Base-by-base conservation (phyloP, 92 coral and sea anemone genomes). In the Parazoanthus swiftii region DNA sequence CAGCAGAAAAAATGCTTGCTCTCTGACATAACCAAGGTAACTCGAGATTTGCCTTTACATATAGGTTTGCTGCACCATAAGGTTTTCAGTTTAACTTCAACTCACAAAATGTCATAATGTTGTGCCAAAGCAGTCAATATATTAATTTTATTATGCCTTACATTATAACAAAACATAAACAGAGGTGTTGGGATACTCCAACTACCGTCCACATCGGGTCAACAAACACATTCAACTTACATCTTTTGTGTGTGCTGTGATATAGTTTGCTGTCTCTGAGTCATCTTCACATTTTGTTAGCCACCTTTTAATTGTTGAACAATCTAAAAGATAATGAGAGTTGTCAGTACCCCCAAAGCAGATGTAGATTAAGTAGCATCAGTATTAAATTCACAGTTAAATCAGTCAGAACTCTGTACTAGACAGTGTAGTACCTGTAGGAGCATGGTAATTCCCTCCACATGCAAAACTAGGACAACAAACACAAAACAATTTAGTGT, bases 241-340 rank as follows among this genome's bases (percentile, higher is more conserved):
- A 89, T 96, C 98, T 85, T 96, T 96, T 43, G 98, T 96, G 89
- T 96, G 94, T 13, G 98, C 98, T 86, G 98, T 95, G 77, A 96
- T 96, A 82, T 96, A 96, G 89, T 96, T 95, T 11, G 98, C 98
- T 58, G 98, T 96, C 83, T 96, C 98, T 0, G 98, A 96, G 74
- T 96, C 98, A 81, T 96, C 98, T 90, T 96, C 98, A 89, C 98
- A 96, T 78, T 96, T 96, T 79, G 96, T 92, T 6, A 96, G 87
- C 98, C 98, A 96, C 81, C 90, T 92, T 89, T 90, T 95, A 50
- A 96, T 96, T 23, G 93, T 91, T 37, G 82, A 51, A 80, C 98
- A 96, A 80, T 94, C 98, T 94, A 81, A 11, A 89, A 37, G 35
- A 74, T 9, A 81, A 83, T 23, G 16, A 54, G 16, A 42, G 18